Conservation (phyloP, 64 coral and sea anemone genomes). For the Pocillopora damicornis region DNA sequence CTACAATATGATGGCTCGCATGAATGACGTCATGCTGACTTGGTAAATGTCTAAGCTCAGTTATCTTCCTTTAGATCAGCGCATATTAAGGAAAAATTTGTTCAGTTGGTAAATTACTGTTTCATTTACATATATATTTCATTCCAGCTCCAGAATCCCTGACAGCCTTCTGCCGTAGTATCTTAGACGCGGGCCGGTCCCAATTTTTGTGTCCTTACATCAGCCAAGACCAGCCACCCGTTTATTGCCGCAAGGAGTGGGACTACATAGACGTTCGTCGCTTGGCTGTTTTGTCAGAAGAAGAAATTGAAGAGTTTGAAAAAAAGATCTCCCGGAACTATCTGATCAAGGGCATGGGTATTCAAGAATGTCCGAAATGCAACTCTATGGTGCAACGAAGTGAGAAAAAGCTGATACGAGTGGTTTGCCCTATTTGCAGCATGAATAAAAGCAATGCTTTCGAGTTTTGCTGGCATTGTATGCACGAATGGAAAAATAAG, state of each 20-base stretch:
- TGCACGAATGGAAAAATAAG: constrained; percentile 48
- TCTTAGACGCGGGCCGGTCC: constrained; percentile 44
- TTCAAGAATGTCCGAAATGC: constrained; percentile 79
- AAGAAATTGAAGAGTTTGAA: constrained; percentile 76
- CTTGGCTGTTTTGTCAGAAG: constrained; percentile 65
- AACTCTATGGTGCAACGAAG: constrained; percentile 63
- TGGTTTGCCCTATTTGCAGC: constrained; percentile 61
- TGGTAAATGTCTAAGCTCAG: too few relatives aligned
- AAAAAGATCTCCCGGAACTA: constrained; percentile 69
- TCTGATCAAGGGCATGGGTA: constrained; percentile 58
- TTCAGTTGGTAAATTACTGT: not conserved
- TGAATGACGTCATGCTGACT: too few relatives aligned
- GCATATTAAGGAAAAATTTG: too few relatives aligned
- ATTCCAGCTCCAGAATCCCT: constrained; percentile 71
- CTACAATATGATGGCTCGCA: too few relatives aligned
- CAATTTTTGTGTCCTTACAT: constrained; percentile 69
- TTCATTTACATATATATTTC: not conserved
- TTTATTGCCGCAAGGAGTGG: constrained; percentile 73
- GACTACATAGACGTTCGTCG: constrained; percentile 72
- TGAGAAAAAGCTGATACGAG: constrained; percentile 40
- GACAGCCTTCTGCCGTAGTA: constrained; percentile 72
- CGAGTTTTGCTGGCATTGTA: constrained; percentile 82
- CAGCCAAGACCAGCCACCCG: constrained; percentile 40
- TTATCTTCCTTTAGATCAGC: too few relatives aligned
- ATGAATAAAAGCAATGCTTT: constrained; percentile 11